Conservation (phyloP, 37 sponge, comb jelly and placozoan genomes). For the Ianthella basta region DNA sequence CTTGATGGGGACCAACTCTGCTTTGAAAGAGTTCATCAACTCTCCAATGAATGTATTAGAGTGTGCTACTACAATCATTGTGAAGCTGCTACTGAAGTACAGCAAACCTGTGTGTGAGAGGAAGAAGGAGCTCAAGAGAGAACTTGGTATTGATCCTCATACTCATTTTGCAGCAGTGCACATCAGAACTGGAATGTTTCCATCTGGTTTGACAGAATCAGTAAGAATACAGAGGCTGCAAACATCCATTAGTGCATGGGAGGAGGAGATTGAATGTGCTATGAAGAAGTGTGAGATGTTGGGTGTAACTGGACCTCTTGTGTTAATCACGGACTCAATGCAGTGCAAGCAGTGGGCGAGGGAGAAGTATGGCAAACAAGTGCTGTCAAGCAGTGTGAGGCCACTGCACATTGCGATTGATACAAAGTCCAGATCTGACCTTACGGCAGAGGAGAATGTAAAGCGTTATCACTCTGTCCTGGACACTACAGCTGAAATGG, state of each 20-base stretch:
- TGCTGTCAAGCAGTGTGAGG: not conserved
- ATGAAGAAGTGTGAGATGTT: not conserved
- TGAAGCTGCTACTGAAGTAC: not conserved
- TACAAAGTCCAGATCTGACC: not conserved
- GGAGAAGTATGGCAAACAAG: not conserved
- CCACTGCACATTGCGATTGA: not conserved
- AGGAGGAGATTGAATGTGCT: not conserved
- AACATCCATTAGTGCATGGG: not conserved
- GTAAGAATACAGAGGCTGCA: no score
- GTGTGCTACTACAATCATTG: not conserved
- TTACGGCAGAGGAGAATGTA: not conserved
- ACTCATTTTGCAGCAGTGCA: not conserved
- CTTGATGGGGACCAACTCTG: not conserved
- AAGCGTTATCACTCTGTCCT: not conserved
- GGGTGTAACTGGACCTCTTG: not conserved
- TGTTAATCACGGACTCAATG: not conserved
- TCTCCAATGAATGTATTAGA: not conserved
- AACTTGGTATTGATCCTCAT: not conserved
- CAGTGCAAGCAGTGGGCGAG: slow-evolving; percentile 11
- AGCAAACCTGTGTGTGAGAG: not conserved
- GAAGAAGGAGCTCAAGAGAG: not conserved
- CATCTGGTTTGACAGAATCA: not conserved
- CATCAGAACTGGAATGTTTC: slow-evolving; percentile 22
- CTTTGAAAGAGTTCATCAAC: not conserved
- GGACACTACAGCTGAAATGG: not conserved